These are phyloP conservation scores for Phainopepla nitens DNA, from an alignment of 2,113 vertebrate genomes.

Conservation along the genomic window DNA sequence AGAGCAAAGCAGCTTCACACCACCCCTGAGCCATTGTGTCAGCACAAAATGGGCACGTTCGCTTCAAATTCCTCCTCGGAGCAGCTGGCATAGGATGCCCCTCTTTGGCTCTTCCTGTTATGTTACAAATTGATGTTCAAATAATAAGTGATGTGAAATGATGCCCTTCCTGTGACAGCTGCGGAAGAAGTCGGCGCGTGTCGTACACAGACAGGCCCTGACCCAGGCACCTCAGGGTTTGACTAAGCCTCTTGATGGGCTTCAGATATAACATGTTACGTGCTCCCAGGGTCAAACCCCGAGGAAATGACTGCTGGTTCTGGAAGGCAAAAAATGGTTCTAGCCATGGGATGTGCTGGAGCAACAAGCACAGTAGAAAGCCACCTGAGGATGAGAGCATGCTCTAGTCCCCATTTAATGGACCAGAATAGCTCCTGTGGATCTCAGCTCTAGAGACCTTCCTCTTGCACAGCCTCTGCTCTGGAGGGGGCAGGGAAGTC, in stretches of 20 bases:
- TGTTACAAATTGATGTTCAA: neutral
- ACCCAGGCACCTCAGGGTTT: neutral
- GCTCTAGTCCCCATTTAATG: rapidly evolving
- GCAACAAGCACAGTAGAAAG: neutral
- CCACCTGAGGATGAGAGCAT: rapidly evolving
- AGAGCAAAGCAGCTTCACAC: neutral
- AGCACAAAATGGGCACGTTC: rapidly evolving
- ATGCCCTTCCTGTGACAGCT: neutral
- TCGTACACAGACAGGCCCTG: neutral
- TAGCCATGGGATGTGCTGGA: rapidly evolving
- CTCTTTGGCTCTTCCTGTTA: neutral
- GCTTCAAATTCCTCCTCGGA: neutral
- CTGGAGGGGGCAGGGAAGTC: neutral
- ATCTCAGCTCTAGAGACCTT: neutral
- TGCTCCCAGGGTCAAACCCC: neutral
- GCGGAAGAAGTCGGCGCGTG: rapidly evolving
- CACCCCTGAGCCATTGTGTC: rapidly evolving
- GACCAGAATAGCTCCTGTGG: neutral
- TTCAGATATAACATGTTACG: neutral
- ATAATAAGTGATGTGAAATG: neutral
- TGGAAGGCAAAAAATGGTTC: neutral
- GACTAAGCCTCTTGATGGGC: neutral
- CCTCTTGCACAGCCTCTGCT: neutral
- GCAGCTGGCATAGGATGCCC: neutral
- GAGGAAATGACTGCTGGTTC: neutral